Percentiles rank a stretch among this genome's conserved stretches.
phyloP scores from a whole-genome alignment of 2,113 vertebrate genomes.

The Channa maculata region DNA sequence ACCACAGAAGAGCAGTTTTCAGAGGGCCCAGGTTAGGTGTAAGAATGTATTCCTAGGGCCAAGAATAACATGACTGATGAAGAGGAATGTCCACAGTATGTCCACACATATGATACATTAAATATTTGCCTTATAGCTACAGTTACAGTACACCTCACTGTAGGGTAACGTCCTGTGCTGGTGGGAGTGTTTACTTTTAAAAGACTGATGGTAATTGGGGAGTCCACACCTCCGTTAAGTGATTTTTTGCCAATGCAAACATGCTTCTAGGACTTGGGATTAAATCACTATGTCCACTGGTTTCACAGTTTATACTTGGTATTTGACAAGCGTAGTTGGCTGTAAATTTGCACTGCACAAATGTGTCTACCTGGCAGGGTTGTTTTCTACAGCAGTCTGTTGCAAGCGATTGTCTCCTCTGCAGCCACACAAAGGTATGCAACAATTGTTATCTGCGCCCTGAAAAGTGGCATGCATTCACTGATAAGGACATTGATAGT shows the following conservation, averaged over 20 bases:
- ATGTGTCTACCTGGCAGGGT: neutral
- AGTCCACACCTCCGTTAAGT: constrained; percentile 25
- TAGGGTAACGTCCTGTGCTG: constrained; percentile 13
- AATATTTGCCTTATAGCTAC: constrained; percentile 27
- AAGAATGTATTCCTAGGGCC: constrained; percentile 61
- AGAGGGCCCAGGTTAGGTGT: constrained; percentile 59
- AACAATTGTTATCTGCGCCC: constrained; percentile 53
- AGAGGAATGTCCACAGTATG: constrained; percentile 56
- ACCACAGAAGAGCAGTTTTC: constrained; percentile 37
- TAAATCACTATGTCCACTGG: neutral
- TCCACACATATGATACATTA: constrained; percentile 45
- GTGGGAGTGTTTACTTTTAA: constrained; percentile 55
- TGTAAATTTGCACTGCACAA: no score
- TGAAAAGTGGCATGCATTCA: constrained; percentile 22
- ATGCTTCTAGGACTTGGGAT: constrained; percentile 2
- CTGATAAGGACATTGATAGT: constrained; percentile 61
- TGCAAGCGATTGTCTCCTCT: constrained; percentile 16
- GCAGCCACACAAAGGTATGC: constrained; percentile 54
- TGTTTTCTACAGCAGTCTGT: neutral
- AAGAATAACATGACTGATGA: constrained; percentile 71
- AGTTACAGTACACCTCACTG: constrained; percentile 45
- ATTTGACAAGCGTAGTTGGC: no score
- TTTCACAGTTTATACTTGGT: neutral
- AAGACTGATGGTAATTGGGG: constrained; percentile 10
- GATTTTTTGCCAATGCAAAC: constrained; percentile 4